A percentile compares a stretch with the other conserved stretches of the same genome.
These are phyloP conservation scores for Amorpha juglandis DNA, from an alignment of 2,888 invertebrate genomes.

Conservation along the genomic window DNA sequence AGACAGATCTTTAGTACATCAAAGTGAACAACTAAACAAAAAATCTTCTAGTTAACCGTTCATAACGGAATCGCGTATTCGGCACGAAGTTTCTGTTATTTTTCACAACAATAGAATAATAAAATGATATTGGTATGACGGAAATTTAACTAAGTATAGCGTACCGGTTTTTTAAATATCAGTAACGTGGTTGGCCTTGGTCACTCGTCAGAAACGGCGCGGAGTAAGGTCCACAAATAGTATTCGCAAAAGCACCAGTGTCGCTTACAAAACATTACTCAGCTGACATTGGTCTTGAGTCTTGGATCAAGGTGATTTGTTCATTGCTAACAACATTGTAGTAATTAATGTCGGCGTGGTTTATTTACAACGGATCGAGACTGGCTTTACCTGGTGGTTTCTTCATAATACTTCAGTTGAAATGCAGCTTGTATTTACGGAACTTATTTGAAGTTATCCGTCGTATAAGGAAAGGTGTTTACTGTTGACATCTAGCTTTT, in stretches of 20 bases:
- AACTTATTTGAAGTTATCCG: no score
- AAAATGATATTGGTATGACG: not conserved
- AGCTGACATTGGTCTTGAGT: conserved; percentile 58
- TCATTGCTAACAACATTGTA: conserved; percentile 28
- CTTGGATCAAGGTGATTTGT: conserved; percentile 41
- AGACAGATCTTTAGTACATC: no score
- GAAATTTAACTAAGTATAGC: not conserved
- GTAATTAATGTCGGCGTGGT: not conserved
- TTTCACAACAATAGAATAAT: not conserved
- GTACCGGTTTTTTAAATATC: conserved; percentile 5
- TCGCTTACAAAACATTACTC: conserved; percentile 33
- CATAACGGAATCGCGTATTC: not conserved
- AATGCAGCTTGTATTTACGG: no score
- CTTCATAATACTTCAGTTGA: not conserved
- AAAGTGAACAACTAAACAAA: no score
- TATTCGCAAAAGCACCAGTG: conserved; percentile 46
- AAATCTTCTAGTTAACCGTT: not conserved
- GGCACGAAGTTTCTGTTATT: not conserved
- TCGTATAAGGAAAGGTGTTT: no score
- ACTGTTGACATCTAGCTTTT: no score
- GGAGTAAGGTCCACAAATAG: conserved; percentile 59
- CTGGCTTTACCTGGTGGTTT: not conserved
- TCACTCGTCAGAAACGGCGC: conserved; percentile 53
- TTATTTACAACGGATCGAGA: not conserved
- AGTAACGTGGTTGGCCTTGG: conserved; percentile 62